Percentiles rank a stretch among this genome's conserved stretches.
phyloP scores from a whole-genome alignment of 1,140 invertebrate genomes.

The Tetragonula clypearis region DNA sequence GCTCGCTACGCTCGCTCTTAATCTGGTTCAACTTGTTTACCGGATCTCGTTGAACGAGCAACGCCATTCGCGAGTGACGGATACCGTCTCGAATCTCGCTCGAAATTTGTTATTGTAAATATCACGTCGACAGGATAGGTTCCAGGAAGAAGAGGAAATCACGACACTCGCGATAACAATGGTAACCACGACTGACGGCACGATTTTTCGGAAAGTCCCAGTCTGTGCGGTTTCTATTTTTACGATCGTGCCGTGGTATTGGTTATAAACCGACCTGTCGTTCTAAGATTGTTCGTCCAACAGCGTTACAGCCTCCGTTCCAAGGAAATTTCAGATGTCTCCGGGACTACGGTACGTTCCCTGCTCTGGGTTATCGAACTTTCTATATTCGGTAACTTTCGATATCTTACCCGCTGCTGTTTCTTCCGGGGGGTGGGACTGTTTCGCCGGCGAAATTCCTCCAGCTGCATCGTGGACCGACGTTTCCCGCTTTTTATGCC shows the following conservation, averaged over 20 bases:
- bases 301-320: slow-evolving; percentile 4
- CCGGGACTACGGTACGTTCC: slow-evolving; percentile 19
- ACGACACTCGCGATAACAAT: slow-evolving; percentile 39
- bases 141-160: slow-evolving; percentile 8
- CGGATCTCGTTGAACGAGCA: slow-evolving; percentile 72
- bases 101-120: slow-evolving; percentile 75
- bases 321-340: slow-evolving; percentile 28
- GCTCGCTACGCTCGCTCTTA: slow-evolving; percentile 64
- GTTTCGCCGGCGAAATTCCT: neutral
- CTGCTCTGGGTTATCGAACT: slow-evolving; percentile 22
- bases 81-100: slow-evolving; percentile 59
- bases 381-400: neutral
- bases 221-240: slow-evolving; percentile 38
- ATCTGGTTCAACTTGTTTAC: slow-evolving; percentile 80
- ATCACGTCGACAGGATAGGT: slow-evolving; percentile 42
- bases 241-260: slow-evolving; percentile 27
- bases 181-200: slow-evolving; percentile 27
- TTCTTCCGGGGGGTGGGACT: neutral
- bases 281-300: slow-evolving; percentile 13
- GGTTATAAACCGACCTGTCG: slow-evolving; percentile 36
- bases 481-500: neutral
- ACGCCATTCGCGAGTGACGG: slow-evolving; percentile 53
- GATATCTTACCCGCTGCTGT: neutral
- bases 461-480: neutral
- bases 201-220: slow-evolving; percentile 39